Base-by-base conservation (phyloP, 1,140 invertebrate genomes). In the Zaprionus ornatus region DNA sequence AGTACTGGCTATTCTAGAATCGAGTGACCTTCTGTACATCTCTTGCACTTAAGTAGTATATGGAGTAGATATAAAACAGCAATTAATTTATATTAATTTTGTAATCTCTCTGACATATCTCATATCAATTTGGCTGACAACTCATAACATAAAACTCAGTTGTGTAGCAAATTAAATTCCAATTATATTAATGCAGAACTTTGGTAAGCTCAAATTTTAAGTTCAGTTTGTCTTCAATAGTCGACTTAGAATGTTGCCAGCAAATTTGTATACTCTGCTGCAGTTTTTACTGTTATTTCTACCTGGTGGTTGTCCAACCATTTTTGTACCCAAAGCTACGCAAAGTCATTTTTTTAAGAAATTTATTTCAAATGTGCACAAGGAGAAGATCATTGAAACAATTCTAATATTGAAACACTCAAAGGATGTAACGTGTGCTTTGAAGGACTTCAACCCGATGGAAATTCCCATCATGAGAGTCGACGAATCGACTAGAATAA, bases 391-490 rank as follows among this genome's bases (percentile, higher is more conserved):
- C 0, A 19, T 79, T n/a, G 17, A 7, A 10, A 68, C 52, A 0
- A 12, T 82, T 4, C 23, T 72, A 3, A 13, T 40, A 0, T 19
- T 82, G 13, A 63, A 29, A 4, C 23, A 32, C 1, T 21, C 6
- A n/a, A 21, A 19, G 1, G 54, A 70, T n/a, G 12, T 40, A 1
- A 42, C 40, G 9, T 82, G 75, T 9, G 4, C 19, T 1, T 19
- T 40, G 19, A 19, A 63, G 0, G 13, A 7, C 64, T 74, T 32
- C 29, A 54, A 12, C 50, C 12, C 27, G 17, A 3, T 48, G 0
- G 64, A 37, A 17, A 59, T 64, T 2, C 25, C 72, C 3, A 60
- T 37, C 6, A 1, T 83, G 5, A 67, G 73, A 0, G 7, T 60
- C 1, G 48, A 66, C 19, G 45, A 60, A 9, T 6, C n/a, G 1